Percentiles rank a stretch among this genome's conserved stretches.
Evolutionary conservation across 2,113 vertebrate genomes (phyloP).

Genomic region (Pyrgilauda ruficollis): DNA sequence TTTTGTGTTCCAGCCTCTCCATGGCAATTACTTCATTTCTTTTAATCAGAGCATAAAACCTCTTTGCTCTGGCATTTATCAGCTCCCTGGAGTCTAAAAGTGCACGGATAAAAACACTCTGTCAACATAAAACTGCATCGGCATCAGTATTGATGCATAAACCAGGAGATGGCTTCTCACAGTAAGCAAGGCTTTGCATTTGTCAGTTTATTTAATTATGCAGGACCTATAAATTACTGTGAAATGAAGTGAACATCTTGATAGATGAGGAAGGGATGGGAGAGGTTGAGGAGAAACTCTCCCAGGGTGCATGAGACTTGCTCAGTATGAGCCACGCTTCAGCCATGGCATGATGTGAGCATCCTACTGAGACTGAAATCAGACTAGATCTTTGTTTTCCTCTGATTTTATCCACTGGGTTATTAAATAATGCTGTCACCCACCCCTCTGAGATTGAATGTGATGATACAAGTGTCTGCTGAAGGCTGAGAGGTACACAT

Average conservation of each 20-base stretch:
- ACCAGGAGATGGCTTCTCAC: not conserved
- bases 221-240: not conserved
- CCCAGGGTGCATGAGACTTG: not conserved
- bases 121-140: not conserved
- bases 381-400: not conserved
- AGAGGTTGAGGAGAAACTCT: not conserved
- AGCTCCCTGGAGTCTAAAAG: not conserved
- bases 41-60: conserved; percentile 19
- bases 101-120: not conserved
- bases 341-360: not conserved
- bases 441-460: not conserved
- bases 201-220: not conserved
- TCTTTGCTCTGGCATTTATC: not conserved
- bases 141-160: not conserved
- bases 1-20: conserved; percentile 31
- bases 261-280: not conserved
- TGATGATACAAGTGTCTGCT: not conserved
- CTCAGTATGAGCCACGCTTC: accelerated
- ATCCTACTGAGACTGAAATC: not conserved
- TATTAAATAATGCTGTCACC: not conserved
- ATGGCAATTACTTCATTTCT: conserved; percentile 9
- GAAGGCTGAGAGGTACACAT: not conserved
- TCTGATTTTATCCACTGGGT: not conserved
- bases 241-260: not conserved
- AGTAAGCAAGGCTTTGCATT: not conserved